Conservation (phyloP, 1,140 invertebrate genomes). For the Calephelis virginiensis region DNA sequence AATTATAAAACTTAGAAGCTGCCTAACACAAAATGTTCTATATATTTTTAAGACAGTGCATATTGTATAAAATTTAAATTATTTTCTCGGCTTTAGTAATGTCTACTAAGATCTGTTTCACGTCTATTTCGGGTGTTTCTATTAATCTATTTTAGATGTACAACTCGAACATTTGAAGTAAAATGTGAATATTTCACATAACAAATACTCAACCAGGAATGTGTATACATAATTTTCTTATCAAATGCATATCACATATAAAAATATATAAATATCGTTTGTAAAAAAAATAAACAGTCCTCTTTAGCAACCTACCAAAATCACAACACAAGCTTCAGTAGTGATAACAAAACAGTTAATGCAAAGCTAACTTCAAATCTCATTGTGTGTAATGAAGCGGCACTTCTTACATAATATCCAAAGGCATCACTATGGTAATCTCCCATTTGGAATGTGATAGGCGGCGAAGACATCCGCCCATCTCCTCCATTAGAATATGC, state of each 20-base stretch:
- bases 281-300: constrained; percentile 22
- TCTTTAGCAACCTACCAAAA: constrained; percentile 15
- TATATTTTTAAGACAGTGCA: no score
- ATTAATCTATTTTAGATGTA: no score
- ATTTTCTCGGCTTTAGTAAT: no score
- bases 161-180: no score
- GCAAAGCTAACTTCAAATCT: background rate
- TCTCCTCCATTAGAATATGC: constrained; percentile 96
- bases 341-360: background rate
- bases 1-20: no score
- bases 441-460: constrained; percentile 92
- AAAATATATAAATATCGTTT: constrained; percentile 20
- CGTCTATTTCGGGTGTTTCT: no score
- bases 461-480: constrained; percentile 96
- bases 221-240: constrained; percentile 19
- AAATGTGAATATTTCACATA: background rate
- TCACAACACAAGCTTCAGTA: constrained; percentile 19
- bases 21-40: no score
- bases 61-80: no score
- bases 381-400: constrained; percentile 21
- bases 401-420: constrained; percentile 57
- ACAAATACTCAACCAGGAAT: constrained; percentile 4
- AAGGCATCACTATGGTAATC: constrained; percentile 72
- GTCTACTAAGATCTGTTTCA: no score
- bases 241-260: constrained; percentile 2